Evolutionary conservation across 2,113 vertebrate genomes (phyloP), one percentile per base, ranked within the genome.

Genomic region (Oxygymnocypris stewartii): DNA sequence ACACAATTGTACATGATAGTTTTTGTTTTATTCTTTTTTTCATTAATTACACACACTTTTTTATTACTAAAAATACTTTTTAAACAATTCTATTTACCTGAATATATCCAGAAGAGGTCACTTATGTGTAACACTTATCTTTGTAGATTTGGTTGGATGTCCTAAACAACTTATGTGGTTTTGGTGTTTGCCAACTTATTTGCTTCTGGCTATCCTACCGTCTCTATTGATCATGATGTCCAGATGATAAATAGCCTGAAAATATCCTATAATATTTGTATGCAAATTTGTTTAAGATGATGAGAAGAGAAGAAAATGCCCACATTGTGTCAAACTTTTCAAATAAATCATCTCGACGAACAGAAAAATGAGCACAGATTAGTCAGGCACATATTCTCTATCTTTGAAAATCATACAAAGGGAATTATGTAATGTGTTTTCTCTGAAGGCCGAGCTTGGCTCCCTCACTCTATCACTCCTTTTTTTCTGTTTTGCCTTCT

Each of bases 401-500:
- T 84, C 77, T 80, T n/a, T n/a, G 11, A 20, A 74, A 2, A 79
- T 44, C 65, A 54, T 25, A 84, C 81, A 59, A 84, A 74, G 75
- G 73, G 71, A 85, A 79, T 89, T 82, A 82, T 73, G 78, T 82
- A 71, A 77, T 76, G 79, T 82, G 79, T 82, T 85, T 82, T 87
- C 16, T 84, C 76, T 87, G 47, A 79, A 82, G 49, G 57, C 69
- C 23, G 16, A 82, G 51, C 42, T 69, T 82, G 76, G 57, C 82
- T 78, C 6, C 4, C 80, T 76, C 69, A 13, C 67, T 23, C 69
- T 40, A 18, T 42, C n/a, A 13, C 79, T 73, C 28, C 31, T 47
- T 49, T 61, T 18, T 47, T 44, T 47, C n/a, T 65, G 14, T 65
- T 82, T 49, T 47, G 40, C 59, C 79, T 47, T 67, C 59, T 44